phyloP scores from a whole-genome alignment of 2,888 invertebrate species.

The Smittia aterrima region DNA sequence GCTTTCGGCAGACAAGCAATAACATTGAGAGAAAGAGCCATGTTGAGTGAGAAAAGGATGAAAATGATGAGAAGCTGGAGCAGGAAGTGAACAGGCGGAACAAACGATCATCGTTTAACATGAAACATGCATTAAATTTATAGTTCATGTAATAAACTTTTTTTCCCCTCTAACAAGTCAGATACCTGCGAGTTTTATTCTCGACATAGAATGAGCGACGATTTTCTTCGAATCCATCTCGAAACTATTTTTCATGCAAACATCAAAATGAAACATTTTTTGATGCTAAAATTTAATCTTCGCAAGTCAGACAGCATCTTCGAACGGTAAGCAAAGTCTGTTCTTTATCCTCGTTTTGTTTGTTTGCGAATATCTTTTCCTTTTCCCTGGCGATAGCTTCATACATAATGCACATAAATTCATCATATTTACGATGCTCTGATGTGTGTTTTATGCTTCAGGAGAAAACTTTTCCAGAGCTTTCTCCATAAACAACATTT shows the following conservation, averaged over 20 bases:
- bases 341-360: background rate
- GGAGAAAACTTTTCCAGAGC: background rate
- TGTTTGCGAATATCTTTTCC: no score
- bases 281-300: no score
- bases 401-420: constrained; percentile 30
- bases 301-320: no score
- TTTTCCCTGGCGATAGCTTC: background rate
- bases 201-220: no score
- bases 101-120: constrained; percentile 27
- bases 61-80: background rate
- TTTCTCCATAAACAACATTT: background rate
- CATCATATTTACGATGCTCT: constrained; percentile 13
- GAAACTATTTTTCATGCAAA: background rate
- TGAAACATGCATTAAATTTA: constrained; percentile 37
- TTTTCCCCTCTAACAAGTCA: background rate
- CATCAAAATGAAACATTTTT: no score
- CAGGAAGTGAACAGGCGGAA: constrained; percentile 4
- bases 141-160: background rate
- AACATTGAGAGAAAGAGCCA: background rate
- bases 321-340: background rate
- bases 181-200: no score
- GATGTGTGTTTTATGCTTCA: background rate
- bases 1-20: background rate
- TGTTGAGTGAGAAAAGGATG: constrained; percentile 3
- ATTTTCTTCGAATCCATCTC: no score